These are phyloP conservation scores for Orthonevra nobilis DNA, from an alignment of 2,888 invertebrate genomes.

Conservation along the genomic window DNA sequence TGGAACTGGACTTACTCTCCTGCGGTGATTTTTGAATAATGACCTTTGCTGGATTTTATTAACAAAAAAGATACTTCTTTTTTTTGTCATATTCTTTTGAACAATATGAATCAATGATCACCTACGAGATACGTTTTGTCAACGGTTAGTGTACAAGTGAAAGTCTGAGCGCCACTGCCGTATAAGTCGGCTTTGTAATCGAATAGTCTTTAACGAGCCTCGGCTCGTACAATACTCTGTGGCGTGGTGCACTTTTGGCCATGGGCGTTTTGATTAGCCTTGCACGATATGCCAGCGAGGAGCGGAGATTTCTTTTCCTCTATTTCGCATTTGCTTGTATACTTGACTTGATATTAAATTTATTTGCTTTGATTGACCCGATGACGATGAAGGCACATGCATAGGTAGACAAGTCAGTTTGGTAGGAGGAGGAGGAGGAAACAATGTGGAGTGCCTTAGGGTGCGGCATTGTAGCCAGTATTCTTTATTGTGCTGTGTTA, in stretches of 20 bases:
- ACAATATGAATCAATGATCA: no score
- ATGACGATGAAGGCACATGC: conserved; percentile 43
- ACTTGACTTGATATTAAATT: conserved; percentile 51
- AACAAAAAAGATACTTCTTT: no score
- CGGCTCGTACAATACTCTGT: conserved; percentile 40
- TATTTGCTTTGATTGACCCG: conserved; percentile 70
- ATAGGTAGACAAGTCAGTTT: conserved; percentile 7
- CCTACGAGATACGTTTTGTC: conserved; percentile 42
- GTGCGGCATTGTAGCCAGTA: conserved; percentile 55
- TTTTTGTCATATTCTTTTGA: no score
- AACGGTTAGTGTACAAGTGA: conserved; percentile 38
- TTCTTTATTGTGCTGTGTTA: conserved; percentile 32
- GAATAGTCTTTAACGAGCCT: conserved; percentile 28
- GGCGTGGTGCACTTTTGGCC: conserved; percentile 45
- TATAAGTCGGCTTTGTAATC: conserved; percentile 25
- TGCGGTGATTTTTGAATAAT: conserved; percentile 60
- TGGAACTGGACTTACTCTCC: conserved; percentile 34
- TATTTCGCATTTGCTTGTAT: neutral
- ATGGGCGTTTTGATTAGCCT: conserved; percentile 61
- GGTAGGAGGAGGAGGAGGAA: conserved; percentile 35
- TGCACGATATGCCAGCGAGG: conserved; percentile 62
- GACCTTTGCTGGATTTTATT: conserved; percentile 57
- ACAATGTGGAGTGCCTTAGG: conserved; percentile 56
- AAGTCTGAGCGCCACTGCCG: conserved; percentile 63
- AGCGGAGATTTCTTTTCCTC: neutral